Conservation (phyloP, 2,888 invertebrate species). For the Phymatocera aterrima region DNA sequence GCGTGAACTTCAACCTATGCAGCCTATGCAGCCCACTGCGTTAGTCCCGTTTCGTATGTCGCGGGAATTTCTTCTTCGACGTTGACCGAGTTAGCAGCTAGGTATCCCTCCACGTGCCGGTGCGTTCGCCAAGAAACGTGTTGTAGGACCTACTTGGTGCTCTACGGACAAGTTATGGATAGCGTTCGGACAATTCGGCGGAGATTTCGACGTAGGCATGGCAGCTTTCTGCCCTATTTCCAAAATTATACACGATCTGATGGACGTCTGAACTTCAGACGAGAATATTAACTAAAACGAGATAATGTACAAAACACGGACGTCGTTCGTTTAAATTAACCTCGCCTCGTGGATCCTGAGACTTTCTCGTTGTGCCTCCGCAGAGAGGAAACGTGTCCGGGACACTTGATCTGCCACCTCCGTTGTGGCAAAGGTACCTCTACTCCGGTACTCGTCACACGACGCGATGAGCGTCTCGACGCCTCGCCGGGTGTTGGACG, state of each 20-base stretch:
- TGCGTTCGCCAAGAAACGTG: neutral
- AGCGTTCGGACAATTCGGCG: no score
- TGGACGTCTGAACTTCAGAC: neutral
- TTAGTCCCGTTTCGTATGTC: constrained; percentile 35
- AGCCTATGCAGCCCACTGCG: neutral
- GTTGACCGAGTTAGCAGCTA: neutral
- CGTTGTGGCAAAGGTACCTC: constrained; percentile 36
- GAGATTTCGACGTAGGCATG: neutral
- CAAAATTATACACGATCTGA: neutral
- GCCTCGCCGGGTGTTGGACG: constrained; percentile 9
- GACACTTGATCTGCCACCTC: constrained; percentile 46
- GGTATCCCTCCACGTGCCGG: neutral
- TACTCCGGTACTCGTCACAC: constrained; percentile 42
- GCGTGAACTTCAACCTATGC: constrained; percentile 29
- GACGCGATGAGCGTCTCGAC: constrained; percentile 38
- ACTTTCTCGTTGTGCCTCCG: neutral
- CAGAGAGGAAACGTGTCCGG: constrained; percentile 43
- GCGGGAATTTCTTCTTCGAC: constrained; percentile 12
- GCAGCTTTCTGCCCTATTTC: neutral
- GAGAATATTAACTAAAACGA: neutral
- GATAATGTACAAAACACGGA: no score
- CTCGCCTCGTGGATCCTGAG: constrained; percentile 11
- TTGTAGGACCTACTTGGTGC: no score
- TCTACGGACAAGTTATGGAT: no score
- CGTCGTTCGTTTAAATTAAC: neutral